phyloP scores from a whole-genome alignment of 2,113 vertebrate species.

The Apteryx mantelli region DNA sequence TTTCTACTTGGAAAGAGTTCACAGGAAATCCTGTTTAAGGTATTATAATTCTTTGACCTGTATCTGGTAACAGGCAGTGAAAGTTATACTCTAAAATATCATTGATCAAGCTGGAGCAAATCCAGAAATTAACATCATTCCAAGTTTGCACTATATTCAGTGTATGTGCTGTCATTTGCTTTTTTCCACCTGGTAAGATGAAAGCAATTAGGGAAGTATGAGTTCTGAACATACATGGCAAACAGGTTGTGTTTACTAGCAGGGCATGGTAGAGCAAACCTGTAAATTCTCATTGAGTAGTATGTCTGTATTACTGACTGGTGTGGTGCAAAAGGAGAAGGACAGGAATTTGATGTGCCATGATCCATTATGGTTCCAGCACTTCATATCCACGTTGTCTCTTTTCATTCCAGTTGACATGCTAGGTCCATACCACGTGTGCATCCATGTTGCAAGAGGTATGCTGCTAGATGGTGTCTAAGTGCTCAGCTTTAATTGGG shows the following conservation, averaged over 20 bases:
- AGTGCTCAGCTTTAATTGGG: not conserved
- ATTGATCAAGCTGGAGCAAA: not conserved
- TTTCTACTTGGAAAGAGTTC: not conserved
- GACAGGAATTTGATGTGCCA: not conserved
- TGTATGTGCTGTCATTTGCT: not conserved
- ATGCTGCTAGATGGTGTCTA: accelerated
- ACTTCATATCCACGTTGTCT: not conserved
- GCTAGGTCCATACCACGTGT: too few species aligned
- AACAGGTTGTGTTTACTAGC: not conserved
- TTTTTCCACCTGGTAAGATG: not conserved
- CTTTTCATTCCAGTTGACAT: not conserved
- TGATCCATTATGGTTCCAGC: not conserved
- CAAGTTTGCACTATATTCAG: not conserved
- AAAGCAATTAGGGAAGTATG: not conserved
- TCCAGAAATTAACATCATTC: not conserved
- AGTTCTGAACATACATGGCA: not conserved
- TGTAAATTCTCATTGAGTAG: not conserved
- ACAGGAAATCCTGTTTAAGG: too few species aligned
- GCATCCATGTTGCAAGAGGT: accelerated
- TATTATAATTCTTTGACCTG: not conserved
- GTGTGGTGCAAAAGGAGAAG: not conserved
- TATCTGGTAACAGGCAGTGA: not conserved
- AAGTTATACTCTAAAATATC: not conserved
- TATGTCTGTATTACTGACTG: not conserved
- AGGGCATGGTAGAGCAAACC: not conserved